Conservation (phyloP, 2,113 vertebrate genomes). For the mouse (Mus musculus) region DNA sequence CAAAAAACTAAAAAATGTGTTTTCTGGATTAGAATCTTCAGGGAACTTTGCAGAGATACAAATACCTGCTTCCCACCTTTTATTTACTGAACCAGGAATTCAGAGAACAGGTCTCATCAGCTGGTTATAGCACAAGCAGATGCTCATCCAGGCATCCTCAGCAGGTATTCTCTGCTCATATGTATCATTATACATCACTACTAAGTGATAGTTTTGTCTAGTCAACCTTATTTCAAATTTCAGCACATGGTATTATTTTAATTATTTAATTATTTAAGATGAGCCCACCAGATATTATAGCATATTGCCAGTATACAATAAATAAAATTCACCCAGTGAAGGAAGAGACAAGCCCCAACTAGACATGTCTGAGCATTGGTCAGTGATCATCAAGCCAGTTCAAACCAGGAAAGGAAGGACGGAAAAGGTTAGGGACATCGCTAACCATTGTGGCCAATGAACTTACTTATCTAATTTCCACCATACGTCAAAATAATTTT, state of each 20-base stretch:
- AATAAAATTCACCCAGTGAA: neutral
- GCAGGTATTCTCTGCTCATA: neutral
- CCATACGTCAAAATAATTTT: slow-evolving; percentile 5
- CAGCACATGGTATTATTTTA: neutral
- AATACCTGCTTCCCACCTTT: neutral
- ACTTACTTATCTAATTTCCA: slow-evolving; percentile 26
- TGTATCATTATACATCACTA: neutral
- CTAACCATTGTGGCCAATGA: neutral
- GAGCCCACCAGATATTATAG: slow-evolving; percentile 29
- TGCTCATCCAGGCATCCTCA: neutral
- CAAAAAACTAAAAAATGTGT: too few relatives aligned
- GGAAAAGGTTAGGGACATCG: neutral
- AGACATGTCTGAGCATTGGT: neutral
- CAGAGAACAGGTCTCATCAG: accelerated
- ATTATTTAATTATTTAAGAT: too few relatives aligned
- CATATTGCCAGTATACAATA: neutral
- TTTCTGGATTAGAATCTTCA: neutral
- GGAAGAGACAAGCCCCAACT: neutral
- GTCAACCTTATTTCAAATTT: slow-evolving; percentile 4
- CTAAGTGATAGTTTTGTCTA: neutral
- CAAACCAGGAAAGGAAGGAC: neutral
- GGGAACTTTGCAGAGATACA: slow-evolving; percentile 2
- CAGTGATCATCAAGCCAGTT: neutral
- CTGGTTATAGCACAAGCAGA: neutral
- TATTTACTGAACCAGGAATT: neutral